Percentiles rank a stretch among this genome's conserved stretches.
phyloP scores from a whole-genome alignment of 2,113 vertebrate species.

The Elgaria multicarinata region DNA sequence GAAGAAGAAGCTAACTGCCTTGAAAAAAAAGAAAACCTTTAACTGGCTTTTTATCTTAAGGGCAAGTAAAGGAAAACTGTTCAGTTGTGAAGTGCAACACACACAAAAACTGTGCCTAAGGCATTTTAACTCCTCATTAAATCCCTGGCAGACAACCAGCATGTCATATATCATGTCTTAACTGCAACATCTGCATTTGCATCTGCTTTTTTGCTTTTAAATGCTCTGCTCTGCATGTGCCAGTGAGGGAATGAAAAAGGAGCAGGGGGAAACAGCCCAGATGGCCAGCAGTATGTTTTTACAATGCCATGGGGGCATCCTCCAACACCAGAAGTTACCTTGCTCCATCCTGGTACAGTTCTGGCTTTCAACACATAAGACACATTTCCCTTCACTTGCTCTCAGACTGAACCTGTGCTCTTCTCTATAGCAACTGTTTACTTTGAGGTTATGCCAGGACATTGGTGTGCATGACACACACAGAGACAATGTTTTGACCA shows the following conservation, averaged over 20 bases:
- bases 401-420: background rate
- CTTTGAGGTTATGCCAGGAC: background rate
- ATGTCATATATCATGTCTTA: conserved; percentile 15
- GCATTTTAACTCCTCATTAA: conserved; percentile 33
- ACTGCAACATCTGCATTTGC: conserved; percentile 5
- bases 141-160: conserved; percentile 26
- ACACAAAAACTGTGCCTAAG: background rate
- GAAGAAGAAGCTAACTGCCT: background rate
- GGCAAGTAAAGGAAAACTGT: conserved; percentile 20
- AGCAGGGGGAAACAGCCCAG: background rate
- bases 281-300: background rate
- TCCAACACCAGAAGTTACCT: background rate
- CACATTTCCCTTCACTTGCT: background rate
- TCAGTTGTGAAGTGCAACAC: background rate
- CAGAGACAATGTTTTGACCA: background rate
- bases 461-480: background rate
- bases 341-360: background rate
- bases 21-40: background rate
- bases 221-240: background rate
- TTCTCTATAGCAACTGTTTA: no score
- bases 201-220: conserved; percentile 7
- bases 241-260: background rate
- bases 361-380: background rate
- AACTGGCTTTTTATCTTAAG: conserved; percentile 16
- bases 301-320: background rate